A percentile compares a stretch with the other conserved stretches of the same genome.
These are phyloP conservation scores for Myotis brandtii DNA, from an alignment of 2,113 vertebrate species.

Conservation along the genomic window DNA sequence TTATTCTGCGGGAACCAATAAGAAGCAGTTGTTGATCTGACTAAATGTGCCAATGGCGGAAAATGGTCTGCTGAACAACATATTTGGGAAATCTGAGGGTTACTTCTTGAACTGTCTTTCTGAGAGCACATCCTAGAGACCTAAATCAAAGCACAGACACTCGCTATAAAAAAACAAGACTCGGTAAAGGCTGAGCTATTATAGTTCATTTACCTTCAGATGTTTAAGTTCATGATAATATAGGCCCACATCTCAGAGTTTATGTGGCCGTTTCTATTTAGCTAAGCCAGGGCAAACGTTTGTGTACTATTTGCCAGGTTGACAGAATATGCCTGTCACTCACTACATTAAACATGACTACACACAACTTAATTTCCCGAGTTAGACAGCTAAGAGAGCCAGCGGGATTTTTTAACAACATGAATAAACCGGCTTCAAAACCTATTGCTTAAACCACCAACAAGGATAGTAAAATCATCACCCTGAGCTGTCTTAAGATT, in stretches of 20 bases:
- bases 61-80: conserved; percentile 63
- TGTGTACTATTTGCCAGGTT: conserved; percentile 80
- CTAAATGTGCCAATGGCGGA: conserved; percentile 62
- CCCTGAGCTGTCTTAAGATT: conserved; percentile 78
- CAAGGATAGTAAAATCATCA: conserved; percentile 78
- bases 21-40: conserved; percentile 52
- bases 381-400: conserved; percentile 65
- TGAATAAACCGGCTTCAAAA: conserved; percentile 77
- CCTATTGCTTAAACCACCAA: conserved; percentile 77
- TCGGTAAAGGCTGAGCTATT: conserved; percentile 15
- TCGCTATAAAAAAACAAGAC: conserved; percentile 61
- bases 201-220: conserved; percentile 66
- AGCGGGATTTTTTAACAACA: conserved; percentile 12
- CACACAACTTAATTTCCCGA: conserved; percentile 82
- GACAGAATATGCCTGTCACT: conserved; percentile 84
- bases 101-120: conserved; percentile 60
- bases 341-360: conserved; percentile 80
- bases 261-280: conserved; percentile 81
- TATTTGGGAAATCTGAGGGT: conserved; percentile 36
- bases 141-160: conserved; percentile 63
- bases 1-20: conserved; percentile 56
- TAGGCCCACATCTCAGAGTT: conserved; percentile 61
- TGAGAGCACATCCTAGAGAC: conserved; percentile 58
- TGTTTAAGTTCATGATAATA: conserved; percentile 71
- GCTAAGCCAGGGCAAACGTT: conserved; percentile 83